Evolutionary conservation across 2,797 vertebrate genomes (phyloP), one percentile per base, ranked within the genome.

Genomic region (Harpagifer antarcticus): DNA sequence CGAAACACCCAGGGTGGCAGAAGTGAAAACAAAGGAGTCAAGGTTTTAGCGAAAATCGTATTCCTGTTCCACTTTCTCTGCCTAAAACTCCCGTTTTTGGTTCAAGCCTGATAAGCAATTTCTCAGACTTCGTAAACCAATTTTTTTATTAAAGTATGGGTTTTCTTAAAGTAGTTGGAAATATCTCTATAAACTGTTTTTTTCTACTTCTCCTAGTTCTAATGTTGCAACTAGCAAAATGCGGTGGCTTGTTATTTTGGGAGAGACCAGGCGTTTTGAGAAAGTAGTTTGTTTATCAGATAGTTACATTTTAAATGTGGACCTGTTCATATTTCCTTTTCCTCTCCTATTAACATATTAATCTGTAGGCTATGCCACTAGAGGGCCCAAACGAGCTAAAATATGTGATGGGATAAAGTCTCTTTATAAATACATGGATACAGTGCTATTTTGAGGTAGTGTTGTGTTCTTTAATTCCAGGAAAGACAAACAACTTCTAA

Each of bases 11-110:
- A 27, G 23, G 23, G 3, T 27, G 23, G 23, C 68, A 62, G 75
- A 77, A 72, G 55, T 72, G 49, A 66, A 59, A 58, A 23, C 1
- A 5, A 11, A 17, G 7, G 20, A 23, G 14, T 19, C 1, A 27
- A 23, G 0, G 1, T 3, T 19, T 10, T 2, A 13, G 27, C 2
- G 3, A 50, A 31, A 56, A 19, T 10, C 0, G 0, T 1, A 14
- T 69, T 19, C n/a, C 67, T 31, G 42, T 66, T 60, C 60, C 55
- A 47, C 9, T 44, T 44, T 56, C 16, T 10, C 1, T 44, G 2
- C 64, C 33, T 33, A 33, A 8, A 33, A 33, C 1, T 33, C 31
- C 8, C 16, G 11, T 11, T 5, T 27, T 27, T 9, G 0, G 2
- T 8, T 27, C 1, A 17, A 47, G 15, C 5, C 12, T 11, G 16